Conservation (phyloP, 1,140 invertebrate species). For the Hyles vespertilio region DNA sequence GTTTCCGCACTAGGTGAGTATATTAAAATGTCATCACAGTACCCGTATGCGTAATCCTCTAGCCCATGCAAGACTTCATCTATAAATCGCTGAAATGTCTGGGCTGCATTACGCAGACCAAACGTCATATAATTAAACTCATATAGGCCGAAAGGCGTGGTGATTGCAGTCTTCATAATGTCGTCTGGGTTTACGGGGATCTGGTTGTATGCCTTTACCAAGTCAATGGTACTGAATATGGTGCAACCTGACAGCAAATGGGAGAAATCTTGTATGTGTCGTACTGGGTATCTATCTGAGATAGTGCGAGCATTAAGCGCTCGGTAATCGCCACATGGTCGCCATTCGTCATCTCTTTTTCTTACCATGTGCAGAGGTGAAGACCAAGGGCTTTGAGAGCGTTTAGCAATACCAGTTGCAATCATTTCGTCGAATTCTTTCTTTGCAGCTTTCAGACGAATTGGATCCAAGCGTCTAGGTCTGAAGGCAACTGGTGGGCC, state of each 20-base stretch:
- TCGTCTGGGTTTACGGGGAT: neutral
- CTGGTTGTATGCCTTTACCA: conserved; percentile 1
- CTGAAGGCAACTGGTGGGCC: conserved; percentile 8
- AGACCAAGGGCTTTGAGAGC: conserved; percentile 11
- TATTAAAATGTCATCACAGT: conserved; percentile 1
- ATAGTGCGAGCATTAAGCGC: conserved; percentile 5
- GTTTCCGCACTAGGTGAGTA: neutral
- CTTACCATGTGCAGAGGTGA: conserved; percentile 12
- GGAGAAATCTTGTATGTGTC: conserved; percentile 7
- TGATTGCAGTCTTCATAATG: neutral
- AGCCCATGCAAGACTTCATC: neutral
- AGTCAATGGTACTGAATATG: neutral
- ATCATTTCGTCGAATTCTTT: conserved; percentile 13
- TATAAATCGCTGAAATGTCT: conserved; percentile 7
- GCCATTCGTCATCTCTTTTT: conserved; percentile 8
- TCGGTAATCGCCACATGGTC: conserved; percentile 16
- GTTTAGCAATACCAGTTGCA: conserved; percentile 4
- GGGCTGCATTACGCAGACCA: neutral
- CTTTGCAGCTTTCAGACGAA: neutral
- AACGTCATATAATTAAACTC: conserved; percentile 5
- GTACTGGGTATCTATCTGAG: conserved; percentile 2
- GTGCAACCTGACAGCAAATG: conserved; percentile 8
- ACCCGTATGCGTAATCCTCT: neutral
- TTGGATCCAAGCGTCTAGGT: conserved; percentile 4
- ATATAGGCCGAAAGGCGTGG: conserved; percentile 5